Evolutionary conservation across 2,113 vertebrate species (phyloP).

Genomic region (Serilophus lunatus): DNA sequence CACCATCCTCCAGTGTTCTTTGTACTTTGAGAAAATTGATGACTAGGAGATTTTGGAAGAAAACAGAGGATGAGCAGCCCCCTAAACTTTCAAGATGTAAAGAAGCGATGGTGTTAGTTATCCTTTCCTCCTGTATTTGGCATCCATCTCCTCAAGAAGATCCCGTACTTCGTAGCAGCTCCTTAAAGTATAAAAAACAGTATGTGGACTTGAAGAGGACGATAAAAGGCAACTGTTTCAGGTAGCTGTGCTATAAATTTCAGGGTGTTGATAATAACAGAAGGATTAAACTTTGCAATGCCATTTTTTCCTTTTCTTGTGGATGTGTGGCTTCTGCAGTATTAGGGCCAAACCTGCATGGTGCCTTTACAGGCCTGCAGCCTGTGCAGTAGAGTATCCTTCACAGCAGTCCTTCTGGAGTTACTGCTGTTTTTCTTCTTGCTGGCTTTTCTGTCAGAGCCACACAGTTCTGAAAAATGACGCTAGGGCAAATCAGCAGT

Average conservation of each 20-base stretch:
- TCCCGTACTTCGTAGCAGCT: not conserved
- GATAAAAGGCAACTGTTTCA: not conserved
- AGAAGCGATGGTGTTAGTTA: not conserved
- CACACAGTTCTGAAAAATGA: not conserved
- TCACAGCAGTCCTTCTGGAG: not conserved
- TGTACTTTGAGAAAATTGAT: not conserved
- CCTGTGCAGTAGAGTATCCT: not conserved
- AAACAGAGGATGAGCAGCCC: not conserved
- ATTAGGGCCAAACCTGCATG: not conserved
- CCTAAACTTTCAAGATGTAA: not conserved
- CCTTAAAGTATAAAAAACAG: not conserved
- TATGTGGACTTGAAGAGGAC: not conserved
- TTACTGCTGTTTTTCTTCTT: not conserved
- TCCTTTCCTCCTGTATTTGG: not conserved
- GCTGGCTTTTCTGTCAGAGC: not conserved
- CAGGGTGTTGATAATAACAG: not conserved
- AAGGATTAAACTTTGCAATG: not conserved
- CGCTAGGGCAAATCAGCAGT: rapidly evolving
- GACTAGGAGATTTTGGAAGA: not conserved
- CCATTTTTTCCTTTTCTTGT: not conserved
- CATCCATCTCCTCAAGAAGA: not conserved
- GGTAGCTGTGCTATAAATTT: not conserved
- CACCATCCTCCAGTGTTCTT: not conserved
- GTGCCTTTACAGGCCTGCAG: not conserved
- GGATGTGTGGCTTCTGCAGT: not conserved